Evolutionary conservation across 1,140 invertebrate species (phyloP).

Genomic region (Solenopsis fugax): DNA sequence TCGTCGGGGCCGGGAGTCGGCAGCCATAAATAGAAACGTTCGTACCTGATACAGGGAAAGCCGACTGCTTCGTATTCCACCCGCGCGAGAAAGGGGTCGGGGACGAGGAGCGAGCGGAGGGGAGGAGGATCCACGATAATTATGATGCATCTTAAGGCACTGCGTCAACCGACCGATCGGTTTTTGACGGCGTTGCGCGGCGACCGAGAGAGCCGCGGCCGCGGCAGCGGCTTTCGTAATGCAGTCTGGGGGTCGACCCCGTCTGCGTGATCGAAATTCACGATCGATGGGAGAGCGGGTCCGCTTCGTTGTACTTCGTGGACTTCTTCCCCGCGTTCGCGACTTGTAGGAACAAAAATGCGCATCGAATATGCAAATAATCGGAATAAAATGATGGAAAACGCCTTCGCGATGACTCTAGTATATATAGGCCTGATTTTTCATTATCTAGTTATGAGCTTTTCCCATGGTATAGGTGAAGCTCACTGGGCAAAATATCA

Average conservation of each 20-base stretch:
- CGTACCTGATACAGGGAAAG: conserved; percentile 75
- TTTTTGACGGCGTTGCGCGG: conserved; percentile 77
- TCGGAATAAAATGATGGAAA: not conserved
- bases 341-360: not conserved
- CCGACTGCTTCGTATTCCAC: conserved; percentile 79
- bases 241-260: conserved; percentile 44
- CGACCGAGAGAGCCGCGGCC: not conserved
- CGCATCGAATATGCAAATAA: not conserved
- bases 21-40: conserved; percentile 83
- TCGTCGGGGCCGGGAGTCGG: conserved; percentile 81
- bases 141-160: conserved; percentile 81
- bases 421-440: too few relatives aligned
- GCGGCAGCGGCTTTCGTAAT: conserved; percentile 59
- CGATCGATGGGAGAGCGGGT: conserved; percentile 68
- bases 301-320: not conserved
- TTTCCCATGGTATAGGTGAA: too few relatives aligned
- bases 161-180: conserved; percentile 79
- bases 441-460: too few relatives aligned
- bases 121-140: conserved; percentile 76
- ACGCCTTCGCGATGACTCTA: not conserved
- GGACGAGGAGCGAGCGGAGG: conserved; percentile 13
- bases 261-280: conserved; percentile 81
- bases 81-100: conserved; percentile 55
- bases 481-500: too few relatives aligned
- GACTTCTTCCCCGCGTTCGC: not conserved